Percentiles rank a stretch among this genome's conserved stretches.
Conservation (phyloP, 2,888 invertebrate genomes). For the Dorcus parallelipipedus region DNA sequence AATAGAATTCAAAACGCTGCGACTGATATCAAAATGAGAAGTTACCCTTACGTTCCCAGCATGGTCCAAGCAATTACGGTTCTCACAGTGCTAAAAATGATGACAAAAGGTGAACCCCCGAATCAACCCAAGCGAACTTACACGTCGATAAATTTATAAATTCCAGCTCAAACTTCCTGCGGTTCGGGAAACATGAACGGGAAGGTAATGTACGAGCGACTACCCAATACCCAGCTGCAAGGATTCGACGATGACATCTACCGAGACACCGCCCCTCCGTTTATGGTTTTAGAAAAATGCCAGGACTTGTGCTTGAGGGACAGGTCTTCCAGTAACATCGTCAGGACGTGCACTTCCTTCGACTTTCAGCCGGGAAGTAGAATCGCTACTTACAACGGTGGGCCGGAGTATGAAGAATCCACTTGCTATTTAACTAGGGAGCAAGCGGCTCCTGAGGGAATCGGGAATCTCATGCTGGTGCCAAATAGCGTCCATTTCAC, state of each 20-base stretch:
- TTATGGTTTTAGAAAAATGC: constrained; percentile 84
- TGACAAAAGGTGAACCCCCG: constrained; percentile 66
- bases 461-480: constrained; percentile 83
- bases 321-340: constrained; percentile 74
- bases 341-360: constrained; percentile 81
- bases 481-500: constrained; percentile 88
- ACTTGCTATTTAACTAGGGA: constrained; percentile 83
- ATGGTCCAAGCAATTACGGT: constrained; percentile 86
- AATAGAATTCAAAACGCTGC: constrained; percentile 28
- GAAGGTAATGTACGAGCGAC: constrained; percentile 80
- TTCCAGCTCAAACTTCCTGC: constrained; percentile 82
- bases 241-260: constrained; percentile 88
- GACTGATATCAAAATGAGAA: constrained; percentile 56
- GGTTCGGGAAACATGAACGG: constrained; percentile 78
- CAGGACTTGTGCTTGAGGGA: constrained; percentile 79
- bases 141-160: neutral
- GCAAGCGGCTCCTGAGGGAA: constrained; percentile 83
- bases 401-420: constrained; percentile 84
- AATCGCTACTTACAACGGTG: constrained; percentile 74
- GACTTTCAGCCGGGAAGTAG: constrained; percentile 88
- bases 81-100: constrained; percentile 77
- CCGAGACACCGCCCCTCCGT: constrained; percentile 79
- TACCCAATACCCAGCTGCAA: constrained; percentile 86
- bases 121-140: neutral
- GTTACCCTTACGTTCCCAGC: constrained; percentile 55